Base-by-base conservation (phyloP, 1,140 invertebrate genomes). In the Aphaenogaster rudis region DNA sequence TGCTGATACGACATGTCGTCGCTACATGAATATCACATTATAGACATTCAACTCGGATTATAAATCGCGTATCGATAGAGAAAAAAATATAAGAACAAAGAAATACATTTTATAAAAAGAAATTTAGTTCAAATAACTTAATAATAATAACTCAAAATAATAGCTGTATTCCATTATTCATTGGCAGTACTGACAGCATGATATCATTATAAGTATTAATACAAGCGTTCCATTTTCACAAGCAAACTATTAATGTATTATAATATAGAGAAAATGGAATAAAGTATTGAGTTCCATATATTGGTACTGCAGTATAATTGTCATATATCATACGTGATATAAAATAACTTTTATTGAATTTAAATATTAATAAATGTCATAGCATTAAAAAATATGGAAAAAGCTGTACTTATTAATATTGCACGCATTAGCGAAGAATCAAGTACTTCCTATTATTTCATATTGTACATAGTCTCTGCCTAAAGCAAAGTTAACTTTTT, bases 101-200 rank as follows among this genome's bases (percentile, higher is more conserved):
- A 15, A 1, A 66, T 39, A 50, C 9, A 63, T 50, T 36, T 61
- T 77, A 77, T 11, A 45, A 77, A 78, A 17, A 45, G 7, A 61
- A 52, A 80, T 66, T 50, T 39, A 66, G 21, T 78, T 79, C 11
- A 57, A 71, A 81, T 28, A 42, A 54, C 15, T 67, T 54, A 39
- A 66, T 67, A 66, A 28, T 28, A 28, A 28, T 28, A 28, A 28
- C 28, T 52, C 2, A 52, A 21, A 42, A 66, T n/a, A 66, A 21
- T 2, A 6, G 17, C 13, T 66, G 3, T 63, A 3, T 21, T 36
- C 17, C 36, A 7, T 39, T 66, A 66, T n/a, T 66, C 64, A 66
- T 39, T 66, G 39, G 7, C 36, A 66, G 63, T 39, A 66, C 17
- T 66, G 13, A 42, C 17, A 66, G 39, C 39, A 8, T 66, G 9